Percentiles rank a stretch among this genome's conserved stretches.
Conservation (phyloP, 2,888 invertebrate genomes). For the Lordiphosa andalusiaca region DNA sequence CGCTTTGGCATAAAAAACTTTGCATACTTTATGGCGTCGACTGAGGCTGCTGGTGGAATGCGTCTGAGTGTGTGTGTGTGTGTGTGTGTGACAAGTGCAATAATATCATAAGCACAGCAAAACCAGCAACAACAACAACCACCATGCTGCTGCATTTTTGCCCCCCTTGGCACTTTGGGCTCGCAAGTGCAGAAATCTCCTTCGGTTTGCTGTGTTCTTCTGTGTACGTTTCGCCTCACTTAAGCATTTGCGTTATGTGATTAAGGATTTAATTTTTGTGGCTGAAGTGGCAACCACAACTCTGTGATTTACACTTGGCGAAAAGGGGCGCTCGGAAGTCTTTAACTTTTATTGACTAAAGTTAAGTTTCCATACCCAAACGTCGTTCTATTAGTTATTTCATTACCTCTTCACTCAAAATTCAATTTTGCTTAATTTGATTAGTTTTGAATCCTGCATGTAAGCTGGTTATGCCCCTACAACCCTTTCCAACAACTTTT, state of each 20-base stretch:
- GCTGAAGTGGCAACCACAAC: conserved; percentile 26
- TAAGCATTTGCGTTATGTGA: conserved; percentile 66
- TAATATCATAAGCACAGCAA: conserved; percentile 64
- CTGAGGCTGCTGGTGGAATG: conserved; percentile 22
- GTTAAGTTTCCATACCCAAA: no score
- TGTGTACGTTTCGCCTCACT: conserved; percentile 28
- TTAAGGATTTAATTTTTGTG: conserved; percentile 67
- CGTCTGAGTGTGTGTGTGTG: conserved; percentile 9
- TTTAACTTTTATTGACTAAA: no score
- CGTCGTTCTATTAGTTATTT: no score
- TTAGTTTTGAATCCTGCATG: conserved; percentile 9
- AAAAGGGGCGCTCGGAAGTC: no score
- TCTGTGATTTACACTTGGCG: conserved; percentile 1
- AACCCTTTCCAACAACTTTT: conserved; percentile 20
- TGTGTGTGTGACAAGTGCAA: conserved; percentile 58
- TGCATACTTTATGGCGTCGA: conserved; percentile 64
- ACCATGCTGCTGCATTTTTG: neutral
- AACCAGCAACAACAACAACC: conserved; percentile 15
- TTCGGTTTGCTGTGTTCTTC: neutral
- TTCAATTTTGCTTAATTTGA: conserved; percentile 29
- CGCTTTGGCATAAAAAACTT: conserved; percentile 63
- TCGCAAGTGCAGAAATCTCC: conserved; percentile 37
- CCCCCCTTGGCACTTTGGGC: conserved; percentile 36
- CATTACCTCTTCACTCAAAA: conserved; percentile 1
- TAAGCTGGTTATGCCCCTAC: conserved; percentile 18